Evolutionary conservation across 1,140 invertebrate genomes (phyloP).

Genomic region (Drosophila nasuta): DNA sequence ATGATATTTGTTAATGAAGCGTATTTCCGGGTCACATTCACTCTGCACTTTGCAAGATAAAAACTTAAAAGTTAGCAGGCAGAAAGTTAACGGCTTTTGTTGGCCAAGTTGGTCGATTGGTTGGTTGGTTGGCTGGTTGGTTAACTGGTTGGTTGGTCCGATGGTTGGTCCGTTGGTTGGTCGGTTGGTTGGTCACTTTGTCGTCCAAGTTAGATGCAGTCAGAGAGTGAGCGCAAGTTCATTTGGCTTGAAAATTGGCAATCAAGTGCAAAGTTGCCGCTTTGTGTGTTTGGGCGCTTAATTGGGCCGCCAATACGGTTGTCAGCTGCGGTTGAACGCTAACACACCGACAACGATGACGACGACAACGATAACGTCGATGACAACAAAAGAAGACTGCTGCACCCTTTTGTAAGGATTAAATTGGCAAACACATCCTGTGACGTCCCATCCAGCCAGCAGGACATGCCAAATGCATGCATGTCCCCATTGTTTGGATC

Average conservation of each 20-base stretch:
- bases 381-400: conserved; percentile 13
- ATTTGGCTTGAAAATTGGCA: conserved; percentile 74
- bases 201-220: conserved; percentile 28
- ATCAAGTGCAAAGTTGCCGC: conserved; percentile 70
- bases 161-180: neutral
- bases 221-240: conserved; percentile 40
- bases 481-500: conserved; percentile 10
- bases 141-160: neutral
- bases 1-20: too few species aligned
- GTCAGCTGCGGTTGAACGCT: conserved; percentile 41
- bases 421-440: conserved; percentile 15
- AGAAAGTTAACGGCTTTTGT: conserved; percentile 29
- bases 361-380: neutral
- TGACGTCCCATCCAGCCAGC: neutral
- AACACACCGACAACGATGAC: neutral
- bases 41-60: neutral
- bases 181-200: neutral
- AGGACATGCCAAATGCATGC: conserved; percentile 16
- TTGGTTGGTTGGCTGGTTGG: neutral
- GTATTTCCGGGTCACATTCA: too few species aligned
- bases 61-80: neutral
- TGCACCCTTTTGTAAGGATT: conserved; percentile 11
- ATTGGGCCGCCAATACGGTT: conserved; percentile 70
- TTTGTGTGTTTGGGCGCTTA: conserved; percentile 61
- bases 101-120: conserved; percentile 12